Base-by-base conservation (phyloP, 2,888 invertebrate genomes). In the Phaedon cochleariae region DNA sequence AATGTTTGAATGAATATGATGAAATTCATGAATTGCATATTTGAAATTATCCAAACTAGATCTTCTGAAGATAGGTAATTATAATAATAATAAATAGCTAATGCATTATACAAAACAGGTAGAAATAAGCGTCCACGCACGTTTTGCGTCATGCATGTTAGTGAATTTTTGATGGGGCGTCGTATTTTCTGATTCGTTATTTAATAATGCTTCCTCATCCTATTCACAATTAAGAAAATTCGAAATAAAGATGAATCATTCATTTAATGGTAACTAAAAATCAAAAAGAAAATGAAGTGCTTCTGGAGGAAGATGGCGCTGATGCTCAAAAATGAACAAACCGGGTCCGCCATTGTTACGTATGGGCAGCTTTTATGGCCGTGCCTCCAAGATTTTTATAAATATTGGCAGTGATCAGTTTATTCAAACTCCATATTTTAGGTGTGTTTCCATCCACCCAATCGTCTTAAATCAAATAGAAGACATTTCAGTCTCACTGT, bases 281-380 rank as follows among this genome's bases (percentile, higher is more conserved):
- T 51, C 20, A 17, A 57, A 57, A 45, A 17, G 49, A 55, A 55
- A 48, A 15, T 41, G 62, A 55, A 48, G 20, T 41, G 62, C 52
- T 59, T 60, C 21, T 49, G 58, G n/a, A 71, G 73, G 75, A 73
- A 82, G 83, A 82, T 83, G 82, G 80, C 82, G 79, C 72, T 61
- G 62, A 68, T 53, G 72, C 73, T 61, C 69, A 75, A 80, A 79
- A 79, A 79, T 80, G 79, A 77, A 76, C 74, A 77, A 82, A 81
- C 82, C 82, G 80, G 81, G 81, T 82, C 82, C 83, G 83, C 83
- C 83, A 83, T 83, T 83, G 81, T 82, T 82, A 76, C 79, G 76
- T 80, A 80, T 82, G 79, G 80, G 81, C 80, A 79, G 78, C 77
- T 76, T 79, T 73, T 79, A 78, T 78, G 79, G 81, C 81, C 80